These are phyloP conservation scores for Notothenia coriiceps DNA, from an alignment of 2,113 vertebrate genomes.

Conservation along the genomic window DNA sequence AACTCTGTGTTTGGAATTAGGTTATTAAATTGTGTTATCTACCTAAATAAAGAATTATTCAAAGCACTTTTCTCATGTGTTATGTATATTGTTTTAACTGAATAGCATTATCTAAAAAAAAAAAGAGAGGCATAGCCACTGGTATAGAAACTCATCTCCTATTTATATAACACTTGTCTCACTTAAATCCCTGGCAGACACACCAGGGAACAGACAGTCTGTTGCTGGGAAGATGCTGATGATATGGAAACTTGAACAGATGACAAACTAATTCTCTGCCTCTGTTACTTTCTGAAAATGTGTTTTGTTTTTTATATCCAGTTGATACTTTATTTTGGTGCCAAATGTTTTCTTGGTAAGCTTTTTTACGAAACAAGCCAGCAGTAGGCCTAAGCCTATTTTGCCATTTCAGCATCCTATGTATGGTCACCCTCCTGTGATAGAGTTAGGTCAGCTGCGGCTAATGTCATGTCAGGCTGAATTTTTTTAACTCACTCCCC, in stretches of 20 bases:
- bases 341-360: background rate
- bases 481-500: background rate
- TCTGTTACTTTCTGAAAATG: background rate
- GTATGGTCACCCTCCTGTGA: background rate
- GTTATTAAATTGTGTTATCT: background rate
- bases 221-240: background rate
- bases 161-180: conserved; percentile 4
- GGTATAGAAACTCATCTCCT: background rate
- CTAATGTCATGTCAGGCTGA: background rate
- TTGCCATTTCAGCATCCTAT: background rate
- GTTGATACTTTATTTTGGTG: too few species aligned
- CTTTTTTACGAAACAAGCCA: background rate
- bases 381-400: background rate
- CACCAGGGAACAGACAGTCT: conserved; percentile 8
- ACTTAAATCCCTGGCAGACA: conserved; percentile 1
- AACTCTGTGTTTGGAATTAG: background rate
- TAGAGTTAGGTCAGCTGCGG: background rate
- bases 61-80: background rate
- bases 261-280: background rate
- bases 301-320: background rate
- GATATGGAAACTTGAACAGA: conserved; percentile 19
- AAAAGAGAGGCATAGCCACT: background rate
- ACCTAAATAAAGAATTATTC: background rate
- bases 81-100: background rate
- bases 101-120: background rate